Evolutionary conservation across 2,888 invertebrate genomes (phyloP).

Genomic region (Copidosoma aretas): DNA sequence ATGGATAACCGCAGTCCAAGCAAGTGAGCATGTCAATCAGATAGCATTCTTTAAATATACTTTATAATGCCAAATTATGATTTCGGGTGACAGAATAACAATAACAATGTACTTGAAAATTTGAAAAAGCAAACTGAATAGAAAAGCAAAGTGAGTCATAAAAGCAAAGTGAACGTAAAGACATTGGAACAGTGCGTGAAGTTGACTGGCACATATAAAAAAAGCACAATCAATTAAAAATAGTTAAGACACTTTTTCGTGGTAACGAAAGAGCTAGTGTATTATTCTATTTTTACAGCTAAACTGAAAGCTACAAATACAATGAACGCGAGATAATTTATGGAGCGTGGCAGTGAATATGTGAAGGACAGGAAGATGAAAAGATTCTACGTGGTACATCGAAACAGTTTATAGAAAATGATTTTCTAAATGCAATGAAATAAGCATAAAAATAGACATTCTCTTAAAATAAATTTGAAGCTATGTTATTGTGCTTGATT

Average conservation of each 20-base stretch:
- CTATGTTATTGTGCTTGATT: too few relatives aligned
- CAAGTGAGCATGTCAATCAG: slow-evolving; percentile 55
- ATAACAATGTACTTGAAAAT: slow-evolving; percentile 15
- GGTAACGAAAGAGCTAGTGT: not conserved
- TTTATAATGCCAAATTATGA: slow-evolving; percentile 10
- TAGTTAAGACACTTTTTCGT: not conserved
- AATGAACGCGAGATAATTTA: not conserved
- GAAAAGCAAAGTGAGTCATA: slow-evolving; percentile 48
- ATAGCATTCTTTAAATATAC: slow-evolving; percentile 45
- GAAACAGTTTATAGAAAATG: slow-evolving; percentile 9
- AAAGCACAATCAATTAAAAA: slow-evolving; percentile 9
- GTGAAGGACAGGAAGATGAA: not conserved
- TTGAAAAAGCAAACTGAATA: slow-evolving; percentile 52
- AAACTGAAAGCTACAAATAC: not conserved
- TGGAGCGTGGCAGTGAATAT: slow-evolving; percentile 8
- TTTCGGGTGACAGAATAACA: not conserved
- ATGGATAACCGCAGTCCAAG: slow-evolving; percentile 51
- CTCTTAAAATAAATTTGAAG: slow-evolving; percentile 3
- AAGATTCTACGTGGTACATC: not conserved
- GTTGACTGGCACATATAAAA: not conserved
- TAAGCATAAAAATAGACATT: slow-evolving; percentile 22
- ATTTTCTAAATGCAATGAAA: slow-evolving; percentile 20
- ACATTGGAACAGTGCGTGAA: slow-evolving; percentile 30
- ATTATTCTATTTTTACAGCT: not conserved
- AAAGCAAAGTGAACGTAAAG: slow-evolving; percentile 46